These are phyloP conservation scores for Phylloscopus trochilus DNA, from an alignment of 2,113 vertebrate genomes.

Conservation along the genomic window DNA sequence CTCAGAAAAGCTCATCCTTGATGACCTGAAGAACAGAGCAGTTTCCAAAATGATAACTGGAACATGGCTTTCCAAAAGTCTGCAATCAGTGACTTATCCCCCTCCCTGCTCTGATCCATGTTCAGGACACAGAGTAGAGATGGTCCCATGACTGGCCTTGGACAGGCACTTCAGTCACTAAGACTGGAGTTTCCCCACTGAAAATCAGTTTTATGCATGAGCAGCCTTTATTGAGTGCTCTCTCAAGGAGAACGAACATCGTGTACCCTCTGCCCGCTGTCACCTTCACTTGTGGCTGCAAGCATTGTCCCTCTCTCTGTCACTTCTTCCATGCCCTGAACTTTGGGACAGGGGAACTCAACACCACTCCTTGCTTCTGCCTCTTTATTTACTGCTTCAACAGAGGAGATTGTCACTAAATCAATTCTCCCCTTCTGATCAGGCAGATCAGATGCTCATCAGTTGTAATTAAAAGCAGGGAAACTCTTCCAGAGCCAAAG, in stretches of 20 bases:
- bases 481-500: neutral
- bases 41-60: neutral
- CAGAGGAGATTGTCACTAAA: neutral
- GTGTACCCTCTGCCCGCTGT: neutral
- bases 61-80: neutral
- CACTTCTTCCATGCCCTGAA: neutral
- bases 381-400: neutral
- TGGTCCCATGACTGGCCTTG: neutral
- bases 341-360: neutral
- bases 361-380: neutral
- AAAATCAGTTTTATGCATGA: neutral
- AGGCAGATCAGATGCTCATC: neutral
- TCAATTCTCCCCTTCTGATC: neutral
- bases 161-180: neutral
- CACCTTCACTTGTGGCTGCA: neutral
- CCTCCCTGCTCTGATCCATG: neutral
- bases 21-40: neutral
- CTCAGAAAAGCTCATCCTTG: neutral
- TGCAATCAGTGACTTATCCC: neutral
- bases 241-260: neutral
- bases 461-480: neutral
- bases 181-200: neutral
- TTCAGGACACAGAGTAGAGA: neutral
- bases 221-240: neutral
- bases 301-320: rapidly evolving